A percentile compares a stretch with the other conserved stretches of the same genome.
Evolutionary conservation across 1,140 invertebrate genomes (phyloP).

Genomic region (Frieseomelitta varia): DNA sequence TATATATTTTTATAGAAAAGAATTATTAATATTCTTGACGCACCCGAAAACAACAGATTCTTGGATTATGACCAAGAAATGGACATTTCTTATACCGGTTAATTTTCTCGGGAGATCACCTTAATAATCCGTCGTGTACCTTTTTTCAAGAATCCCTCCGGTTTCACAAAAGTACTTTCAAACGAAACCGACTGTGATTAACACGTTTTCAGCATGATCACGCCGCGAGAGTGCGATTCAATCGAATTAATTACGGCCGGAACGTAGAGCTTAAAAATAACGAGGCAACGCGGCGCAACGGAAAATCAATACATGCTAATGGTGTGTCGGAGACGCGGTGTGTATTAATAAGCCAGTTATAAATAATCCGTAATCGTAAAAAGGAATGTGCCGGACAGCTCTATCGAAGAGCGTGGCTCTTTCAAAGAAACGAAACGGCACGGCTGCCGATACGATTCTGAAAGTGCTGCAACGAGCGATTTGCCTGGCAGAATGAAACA

Average conservation of each 20-base stretch:
- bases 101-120: neutral
- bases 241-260: constrained; percentile 39
- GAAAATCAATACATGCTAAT: constrained; percentile 39
- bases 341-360: constrained; percentile 36
- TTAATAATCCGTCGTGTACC: too few relatives aligned
- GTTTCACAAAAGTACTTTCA: neutral
- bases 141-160: neutral
- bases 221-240: constrained; percentile 35
- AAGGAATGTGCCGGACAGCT: neutral
- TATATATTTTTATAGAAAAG: too few relatives aligned
- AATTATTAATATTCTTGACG: too few relatives aligned
- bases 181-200: neutral
- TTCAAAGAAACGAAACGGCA: too few relatives aligned
- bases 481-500: too few relatives aligned
- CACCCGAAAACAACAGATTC: neutral
- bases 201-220: neutral
- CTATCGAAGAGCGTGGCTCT: neutral
- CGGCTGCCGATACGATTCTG: neutral
- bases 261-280: constrained; percentile 47
- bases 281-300: constrained; percentile 20
- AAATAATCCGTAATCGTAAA: constrained; percentile 40
- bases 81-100: neutral
- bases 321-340: constrained; percentile 20
- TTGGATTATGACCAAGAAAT: neutral
- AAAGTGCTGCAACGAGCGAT: neutral